A percentile compares a stretch with the other conserved stretches of the same genome.
Evolutionary conservation across 2,113 vertebrate genomes (phyloP).

Genomic region (Anser brachyrhynchus): DNA sequence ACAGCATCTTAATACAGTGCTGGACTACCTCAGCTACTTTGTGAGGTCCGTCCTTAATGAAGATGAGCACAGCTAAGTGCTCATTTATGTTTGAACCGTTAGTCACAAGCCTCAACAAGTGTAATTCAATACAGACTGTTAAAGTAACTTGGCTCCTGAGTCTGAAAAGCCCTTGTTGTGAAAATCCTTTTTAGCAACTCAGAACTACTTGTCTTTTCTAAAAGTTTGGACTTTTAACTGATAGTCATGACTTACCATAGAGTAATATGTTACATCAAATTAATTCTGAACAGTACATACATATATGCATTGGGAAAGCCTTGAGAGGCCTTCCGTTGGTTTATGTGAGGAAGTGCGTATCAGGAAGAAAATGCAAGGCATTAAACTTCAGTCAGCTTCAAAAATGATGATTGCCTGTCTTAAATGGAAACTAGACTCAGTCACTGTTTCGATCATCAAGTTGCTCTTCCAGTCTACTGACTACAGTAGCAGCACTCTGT

Average conservation of each 20-base stretch:
- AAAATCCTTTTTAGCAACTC: background rate
- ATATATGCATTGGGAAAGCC: background rate
- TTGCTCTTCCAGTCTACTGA: background rate
- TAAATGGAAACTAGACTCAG: background rate
- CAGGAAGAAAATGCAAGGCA: background rate
- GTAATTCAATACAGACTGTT: background rate
- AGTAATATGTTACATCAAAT: background rate
- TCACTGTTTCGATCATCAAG: background rate
- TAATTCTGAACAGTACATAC: fast-evolving
- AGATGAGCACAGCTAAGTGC: background rate
- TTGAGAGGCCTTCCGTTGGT: background rate
- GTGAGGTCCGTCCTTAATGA: background rate
- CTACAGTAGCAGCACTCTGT: background rate
- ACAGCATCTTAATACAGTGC: background rate
- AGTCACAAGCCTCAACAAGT: background rate
- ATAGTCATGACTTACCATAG: background rate
- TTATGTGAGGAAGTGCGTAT: background rate
- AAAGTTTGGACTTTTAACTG: background rate
- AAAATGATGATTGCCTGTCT: background rate
- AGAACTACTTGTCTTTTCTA: background rate
- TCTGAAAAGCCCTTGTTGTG: background rate
- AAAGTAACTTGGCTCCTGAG: background rate
- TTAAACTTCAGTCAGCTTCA: background rate
- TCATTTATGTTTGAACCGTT: background rate
- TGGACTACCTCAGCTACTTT: background rate